A percentile compares a stretch with the other conserved stretches of the same genome.
These are phyloP conservation scores for Empidonax traillii DNA, from an alignment of 2,113 vertebrate species.

Conservation along the genomic window DNA sequence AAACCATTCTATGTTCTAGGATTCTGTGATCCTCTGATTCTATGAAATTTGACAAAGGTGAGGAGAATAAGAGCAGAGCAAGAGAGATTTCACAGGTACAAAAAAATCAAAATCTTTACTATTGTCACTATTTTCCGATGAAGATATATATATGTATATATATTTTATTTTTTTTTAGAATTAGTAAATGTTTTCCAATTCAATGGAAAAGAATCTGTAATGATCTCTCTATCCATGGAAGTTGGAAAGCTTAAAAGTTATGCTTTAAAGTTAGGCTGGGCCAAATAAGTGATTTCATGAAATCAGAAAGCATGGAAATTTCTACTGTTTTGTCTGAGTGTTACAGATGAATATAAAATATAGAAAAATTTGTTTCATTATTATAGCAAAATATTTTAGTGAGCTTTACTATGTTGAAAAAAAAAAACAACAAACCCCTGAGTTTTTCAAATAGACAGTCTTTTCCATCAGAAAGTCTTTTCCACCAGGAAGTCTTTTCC, in stretches of 20 bases:
- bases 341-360: not conserved
- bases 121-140: not conserved
- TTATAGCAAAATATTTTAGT: not conserved
- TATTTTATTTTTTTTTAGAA: not conserved
- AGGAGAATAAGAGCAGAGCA: not conserved
- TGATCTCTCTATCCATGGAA: not conserved
- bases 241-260: not conserved
- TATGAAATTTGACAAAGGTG: not conserved
- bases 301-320: slow-evolving; percentile 32
- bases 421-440: not conserved
- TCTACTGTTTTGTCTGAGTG: not conserved
- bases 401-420: not conserved
- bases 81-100: not conserved
- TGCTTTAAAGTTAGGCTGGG: not conserved
- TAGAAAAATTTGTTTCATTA: not conserved
- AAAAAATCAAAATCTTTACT: not conserved
- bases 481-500: not conserved
- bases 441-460: not conserved
- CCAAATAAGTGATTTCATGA: slow-evolving; percentile 47
- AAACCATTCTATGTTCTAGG: too few species aligned
- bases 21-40: not conserved
- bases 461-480: not conserved
- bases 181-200: not conserved
- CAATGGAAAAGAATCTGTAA: slow-evolving; percentile 5
- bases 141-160: not conserved